A percentile compares a stretch with the other conserved stretches of the same genome.
Conservation (phyloP, 2,888 invertebrate species). For the Luperina nickerlii region DNA sequence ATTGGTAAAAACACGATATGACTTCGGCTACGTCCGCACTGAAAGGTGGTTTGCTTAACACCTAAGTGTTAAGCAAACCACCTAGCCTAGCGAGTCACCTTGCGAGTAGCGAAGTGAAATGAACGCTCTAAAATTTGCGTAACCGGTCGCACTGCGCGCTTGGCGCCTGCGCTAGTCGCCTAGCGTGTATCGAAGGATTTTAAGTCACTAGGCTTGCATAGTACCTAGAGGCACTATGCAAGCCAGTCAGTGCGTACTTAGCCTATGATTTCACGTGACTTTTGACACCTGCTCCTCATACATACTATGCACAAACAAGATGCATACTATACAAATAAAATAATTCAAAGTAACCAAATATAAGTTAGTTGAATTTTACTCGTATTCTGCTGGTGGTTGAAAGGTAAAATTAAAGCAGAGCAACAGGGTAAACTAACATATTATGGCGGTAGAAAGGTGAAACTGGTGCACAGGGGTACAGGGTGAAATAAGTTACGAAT, state of each 20-base stretch:
- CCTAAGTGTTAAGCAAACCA: no score
- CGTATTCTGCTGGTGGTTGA: not conserved
- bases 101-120: not conserved
- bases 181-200: not conserved
- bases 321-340: not conserved
- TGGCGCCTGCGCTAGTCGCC: not conserved
- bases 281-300: not conserved
- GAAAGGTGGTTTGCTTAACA: no score
- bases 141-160: not conserved
- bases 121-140: not conserved
- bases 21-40: no score
- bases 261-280: not conserved
- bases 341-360: not conserved
- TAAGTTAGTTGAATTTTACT: not conserved
- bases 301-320: not conserved
- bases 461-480: not conserved
- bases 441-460: not conserved
- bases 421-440: not conserved
- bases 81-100: not conserved
- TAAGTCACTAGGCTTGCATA: no score
- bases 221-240: no score
- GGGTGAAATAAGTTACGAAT: not conserved
- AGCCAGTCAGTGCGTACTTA: not conserved
- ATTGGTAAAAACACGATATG: no score
- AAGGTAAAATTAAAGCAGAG: not conserved